Evolutionary conservation across 2,797 vertebrate genomes (phyloP), one percentile per base, ranked within the genome.

Genomic region (Cuniculus paca): DNA sequence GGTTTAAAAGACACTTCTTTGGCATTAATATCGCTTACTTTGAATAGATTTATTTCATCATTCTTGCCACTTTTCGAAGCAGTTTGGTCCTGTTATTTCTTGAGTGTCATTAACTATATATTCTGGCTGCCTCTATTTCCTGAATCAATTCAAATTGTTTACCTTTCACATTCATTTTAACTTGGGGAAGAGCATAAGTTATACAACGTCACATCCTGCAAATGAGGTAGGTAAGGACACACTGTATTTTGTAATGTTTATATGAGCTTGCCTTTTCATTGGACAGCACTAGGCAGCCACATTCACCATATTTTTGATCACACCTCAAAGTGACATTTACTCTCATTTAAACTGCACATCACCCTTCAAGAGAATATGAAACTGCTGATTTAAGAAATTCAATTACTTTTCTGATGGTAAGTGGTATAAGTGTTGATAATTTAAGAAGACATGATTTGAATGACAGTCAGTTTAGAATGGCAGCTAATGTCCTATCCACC

Each of bases 371-470:
- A 6, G 42, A 19, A 79, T 42, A 13, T 36, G 22, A 95, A 92
- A 85, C 14, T 74, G 4, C 20, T 81, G 2, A 70, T 61, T 28
- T 86, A 61, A 86, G 52, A 92, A 39, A 36, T 81, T 60, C 70
- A 58, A 56, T 88, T 50, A 86, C 90, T 77, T 95, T 90, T 91
- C 13, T 56, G 52, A 48, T 39, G 20, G n/a, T 80, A 94, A 80
- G 72, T 39, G 39, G n/a, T 24, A n/a, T 48, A 90, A 95, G 48
- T 89, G 19, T 50, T 86, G 63, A 39, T 93, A 74, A 74, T 54
- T 54, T 81, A 88, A 83, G n/a, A 79, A 89, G 19, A 5, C 4
- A 89, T 34, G 10, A 83, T 70, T 78, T 77, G 12, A 79, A 80
- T 70, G 34, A 80, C 80, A 26, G 2, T 79, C 61, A 48, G 9